A percentile compares a stretch with the other conserved stretches of the same genome.
Evolutionary conservation across 1,140 invertebrate species (phyloP).

Genomic region (Oryzaephilus surinamensis): DNA sequence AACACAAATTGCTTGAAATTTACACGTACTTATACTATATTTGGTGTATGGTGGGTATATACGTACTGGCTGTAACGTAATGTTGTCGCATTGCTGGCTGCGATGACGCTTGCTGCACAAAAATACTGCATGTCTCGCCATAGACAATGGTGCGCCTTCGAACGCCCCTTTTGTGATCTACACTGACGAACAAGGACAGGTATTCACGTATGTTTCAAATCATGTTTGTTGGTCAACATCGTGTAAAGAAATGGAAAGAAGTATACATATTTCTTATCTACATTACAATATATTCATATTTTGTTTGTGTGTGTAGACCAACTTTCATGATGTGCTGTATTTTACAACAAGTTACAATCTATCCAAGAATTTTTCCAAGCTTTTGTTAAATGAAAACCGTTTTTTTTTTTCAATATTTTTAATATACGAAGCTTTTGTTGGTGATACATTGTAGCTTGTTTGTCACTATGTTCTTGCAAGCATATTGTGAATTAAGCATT

Average conservation of each 20-base stretch:
- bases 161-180: constrained; percentile 89
- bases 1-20: too few relatives aligned
- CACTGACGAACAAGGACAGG: constrained; percentile 91
- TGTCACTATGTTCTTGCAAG: constrained; percentile 17
- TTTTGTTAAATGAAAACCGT: too few relatives aligned
- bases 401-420: too few relatives aligned
- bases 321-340: constrained; percentile 21
- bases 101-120: constrained; percentile 38
- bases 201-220: constrained; percentile 47
- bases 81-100: constrained; percentile 37
- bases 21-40: too few relatives aligned
- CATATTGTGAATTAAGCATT: constrained; percentile 26
- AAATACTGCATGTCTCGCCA: constrained; percentile 35
- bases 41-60: constrained; percentile 15
- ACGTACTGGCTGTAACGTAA: constrained; percentile 33
- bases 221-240: constrained; percentile 28
- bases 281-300: not conserved
- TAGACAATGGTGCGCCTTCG: constrained; percentile 43
- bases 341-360: constrained; percentile 26
- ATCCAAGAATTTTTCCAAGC: too few relatives aligned
- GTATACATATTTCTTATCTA: not conserved
- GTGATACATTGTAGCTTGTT: constrained; percentile 16
- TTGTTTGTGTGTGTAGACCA: constrained; percentile 16
- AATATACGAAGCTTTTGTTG: too few relatives aligned
- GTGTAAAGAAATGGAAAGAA: not conserved